Conservation (phyloP, 2,113 vertebrate genomes). For the Galemys pyrenaicus region DNA sequence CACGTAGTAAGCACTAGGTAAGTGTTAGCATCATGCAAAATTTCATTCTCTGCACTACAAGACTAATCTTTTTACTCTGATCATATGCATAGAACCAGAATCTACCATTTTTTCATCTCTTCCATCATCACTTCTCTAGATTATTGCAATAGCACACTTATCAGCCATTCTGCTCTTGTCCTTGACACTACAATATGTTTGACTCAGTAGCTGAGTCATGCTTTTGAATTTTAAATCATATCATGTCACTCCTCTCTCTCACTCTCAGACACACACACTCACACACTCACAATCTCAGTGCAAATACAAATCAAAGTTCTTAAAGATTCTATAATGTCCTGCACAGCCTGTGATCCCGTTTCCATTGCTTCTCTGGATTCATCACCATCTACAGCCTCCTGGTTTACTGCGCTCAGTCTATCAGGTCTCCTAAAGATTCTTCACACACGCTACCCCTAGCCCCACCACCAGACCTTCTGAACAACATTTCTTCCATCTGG, state of each 20-base stretch:
- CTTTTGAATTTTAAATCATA: neutral
- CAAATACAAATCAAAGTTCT: neutral
- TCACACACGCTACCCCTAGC: neutral
- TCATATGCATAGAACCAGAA: neutral
- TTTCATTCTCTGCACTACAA: neutral
- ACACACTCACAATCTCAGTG: neutral
- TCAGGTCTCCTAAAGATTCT: neutral
- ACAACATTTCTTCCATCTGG: neutral
- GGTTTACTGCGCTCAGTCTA: neutral
- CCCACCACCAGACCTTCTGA: too few species aligned
- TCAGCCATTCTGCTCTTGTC: neutral
- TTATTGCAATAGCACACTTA: neutral
- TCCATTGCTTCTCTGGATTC: neutral
- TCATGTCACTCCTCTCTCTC: neutral
- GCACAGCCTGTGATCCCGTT: fast-evolving
- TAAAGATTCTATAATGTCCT: neutral
- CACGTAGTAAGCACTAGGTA: neutral
- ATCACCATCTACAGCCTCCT: neutral
- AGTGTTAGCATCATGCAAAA: neutral
- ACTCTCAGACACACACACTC: fast-evolving
- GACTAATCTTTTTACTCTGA: neutral
- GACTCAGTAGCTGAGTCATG: neutral
- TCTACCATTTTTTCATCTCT: neutral
- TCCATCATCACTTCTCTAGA: neutral
- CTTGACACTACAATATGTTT: neutral